Evolutionary conservation across 2,888 invertebrate genomes (phyloP), one percentile per base, ranked within the genome.

Genomic region (Eutolmus rufibarbis): DNA sequence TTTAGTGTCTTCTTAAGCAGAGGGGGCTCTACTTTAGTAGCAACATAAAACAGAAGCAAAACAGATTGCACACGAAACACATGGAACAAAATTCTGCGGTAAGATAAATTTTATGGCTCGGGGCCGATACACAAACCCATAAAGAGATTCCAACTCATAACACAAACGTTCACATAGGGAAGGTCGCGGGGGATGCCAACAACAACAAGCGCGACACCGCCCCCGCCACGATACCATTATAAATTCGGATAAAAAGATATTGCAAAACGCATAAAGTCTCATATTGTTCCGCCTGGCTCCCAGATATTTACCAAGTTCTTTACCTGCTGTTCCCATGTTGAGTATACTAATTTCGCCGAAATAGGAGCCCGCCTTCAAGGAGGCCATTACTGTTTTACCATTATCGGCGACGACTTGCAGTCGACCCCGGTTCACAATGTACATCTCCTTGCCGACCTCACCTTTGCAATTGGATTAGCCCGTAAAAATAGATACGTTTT

Each of bases 311-410:
- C 97, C 97, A 96, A 97, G 96, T 95, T 96, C 96, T 96, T 97
- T 97, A 97, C 98, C 98, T 96, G 98, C 98, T 93, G 98, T 98
- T 94, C 99, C 99, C 98, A 98, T 98, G 95, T 98, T 98, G 94
- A 99, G 96, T 94, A 99, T 98, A 94, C 98, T 98, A 94, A 99
- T 99, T 95, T 99, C 99, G 92, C 99, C 99, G 94, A 99, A 99
- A 95, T 99, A 99, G 93, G 98, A 98, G 93, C 99, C 99, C 91
- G 99, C 98, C 94, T 98, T 98, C 92, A 99, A 95, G 90, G 98
- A 98, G 91, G 99, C 99, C 93, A 99, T 95, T 90, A 99, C 98
- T 86, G 98, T 98, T 93, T 97, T 96, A 90, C 98, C 98, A 93
- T 98, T 97, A 94, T 98, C 98, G 89, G 96, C 98, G 90, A 97